These are phyloP conservation scores for Noctua pronuba DNA, from an alignment of 2,888 invertebrate species.

Conservation along the genomic window DNA sequence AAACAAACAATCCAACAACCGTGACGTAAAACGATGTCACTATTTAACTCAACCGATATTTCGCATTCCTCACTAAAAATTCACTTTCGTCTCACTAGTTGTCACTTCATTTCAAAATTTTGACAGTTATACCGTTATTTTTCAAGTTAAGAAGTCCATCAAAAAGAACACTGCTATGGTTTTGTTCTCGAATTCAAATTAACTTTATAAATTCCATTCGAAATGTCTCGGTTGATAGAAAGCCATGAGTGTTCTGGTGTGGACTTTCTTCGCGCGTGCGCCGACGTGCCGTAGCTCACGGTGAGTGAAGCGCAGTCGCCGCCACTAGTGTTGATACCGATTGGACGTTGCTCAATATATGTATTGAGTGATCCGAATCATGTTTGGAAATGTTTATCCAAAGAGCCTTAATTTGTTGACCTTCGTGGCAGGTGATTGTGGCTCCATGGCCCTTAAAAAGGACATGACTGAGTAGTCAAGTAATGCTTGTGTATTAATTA, in stretches of 20 bases:
- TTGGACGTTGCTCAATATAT: slow-evolving; percentile 71
- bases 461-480: not conserved
- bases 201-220: slow-evolving; percentile 68
- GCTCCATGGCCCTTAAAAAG: slow-evolving; percentile 27
- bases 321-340: slow-evolving; percentile 71
- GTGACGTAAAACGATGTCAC: slow-evolving; percentile 45
- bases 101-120: slow-evolving; percentile 47
- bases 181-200: slow-evolving; percentile 61
- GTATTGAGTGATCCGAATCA: slow-evolving; percentile 57
- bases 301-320: slow-evolving; percentile 80
- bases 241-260: slow-evolving; percentile 80
- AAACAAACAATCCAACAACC: slow-evolving; percentile 46
- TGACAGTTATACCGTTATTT: slow-evolving; percentile 25
- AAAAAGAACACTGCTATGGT: slow-evolving; percentile 47
- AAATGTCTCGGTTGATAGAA: slow-evolving; percentile 83
- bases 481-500: not conserved
- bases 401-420: slow-evolving; percentile 36
- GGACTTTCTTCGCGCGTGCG: slow-evolving; percentile 86
- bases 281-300: slow-evolving; percentile 78
- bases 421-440: slow-evolving; percentile 24
- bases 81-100: slow-evolving; percentile 75
- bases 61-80: slow-evolving; percentile 62
- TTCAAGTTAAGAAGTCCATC: slow-evolving; percentile 18
- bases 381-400: slow-evolving; percentile 50
- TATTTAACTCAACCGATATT: slow-evolving; percentile 47